Percentiles rank a stretch among this genome's conserved stretches.
Evolutionary conservation across 2,797 vertebrate genomes (phyloP).

Genomic region (Protosalanx chinensis): DNA sequence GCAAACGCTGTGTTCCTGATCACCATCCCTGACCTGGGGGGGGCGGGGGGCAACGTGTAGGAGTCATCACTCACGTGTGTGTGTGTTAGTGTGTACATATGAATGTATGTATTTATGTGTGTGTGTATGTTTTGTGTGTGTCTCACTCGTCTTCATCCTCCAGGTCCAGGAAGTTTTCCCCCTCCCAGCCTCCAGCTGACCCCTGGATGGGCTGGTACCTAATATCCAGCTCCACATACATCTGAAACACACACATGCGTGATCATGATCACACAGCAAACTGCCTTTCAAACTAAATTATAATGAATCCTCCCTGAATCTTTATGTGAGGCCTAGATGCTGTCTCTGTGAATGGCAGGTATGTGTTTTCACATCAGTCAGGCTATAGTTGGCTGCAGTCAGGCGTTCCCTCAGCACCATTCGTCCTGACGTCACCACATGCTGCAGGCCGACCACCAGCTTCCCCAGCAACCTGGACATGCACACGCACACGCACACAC

Average conservation of each 20-base stretch:
- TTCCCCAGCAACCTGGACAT: constrained; percentile 79
- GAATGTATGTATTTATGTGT: neutral
- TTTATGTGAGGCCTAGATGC: neutral
- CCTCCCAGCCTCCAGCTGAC: constrained; percentile 79
- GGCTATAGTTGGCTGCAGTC: constrained; percentile 77
- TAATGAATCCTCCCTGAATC: too few species aligned
- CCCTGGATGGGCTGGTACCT: constrained; percentile 86
- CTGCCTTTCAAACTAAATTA: neutral
- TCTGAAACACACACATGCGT: constrained; percentile 63
- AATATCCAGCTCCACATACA: constrained; percentile 87
- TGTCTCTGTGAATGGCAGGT: neutral
- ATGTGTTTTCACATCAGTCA: constrained; percentile 73
- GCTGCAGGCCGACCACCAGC: constrained; percentile 86
- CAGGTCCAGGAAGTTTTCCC: constrained; percentile 76
- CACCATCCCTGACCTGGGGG: constrained; percentile 73
- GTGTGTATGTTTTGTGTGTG: constrained; percentile 10
- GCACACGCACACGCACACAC: constrained; percentile 19
- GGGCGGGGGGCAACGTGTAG: too few species aligned
- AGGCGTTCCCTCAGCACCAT: constrained; percentile 82
- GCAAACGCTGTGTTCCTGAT: constrained; percentile 78
- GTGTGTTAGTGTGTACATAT: neutral
- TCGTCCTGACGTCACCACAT: constrained; percentile 77
- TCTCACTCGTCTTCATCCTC: constrained; percentile 78
- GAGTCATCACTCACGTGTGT: neutral
- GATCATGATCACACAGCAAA: neutral